These are phyloP conservation scores for Luperina testacea DNA, from an alignment of 2,888 invertebrate genomes.

Conservation along the genomic window DNA sequence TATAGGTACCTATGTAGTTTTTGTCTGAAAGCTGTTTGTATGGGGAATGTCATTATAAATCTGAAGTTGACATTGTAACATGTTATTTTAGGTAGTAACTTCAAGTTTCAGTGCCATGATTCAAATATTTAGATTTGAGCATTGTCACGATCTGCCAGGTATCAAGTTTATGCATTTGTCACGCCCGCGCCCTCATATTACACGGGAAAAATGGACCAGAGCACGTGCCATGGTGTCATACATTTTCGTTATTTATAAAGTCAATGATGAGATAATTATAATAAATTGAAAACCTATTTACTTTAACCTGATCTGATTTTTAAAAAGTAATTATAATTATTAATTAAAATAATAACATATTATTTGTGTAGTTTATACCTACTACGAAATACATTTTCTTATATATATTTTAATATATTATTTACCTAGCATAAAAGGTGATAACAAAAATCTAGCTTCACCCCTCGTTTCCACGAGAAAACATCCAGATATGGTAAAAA, in stretches of 20 bases:
- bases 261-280: background rate
- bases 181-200: too few relatives aligned
- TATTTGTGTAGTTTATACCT: background rate
- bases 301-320: background rate
- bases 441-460: background rate
- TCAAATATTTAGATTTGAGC: slow-evolving; percentile 36
- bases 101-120: slow-evolving; percentile 33
- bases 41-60: slow-evolving; percentile 54
- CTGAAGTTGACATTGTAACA: slow-evolving; percentile 38
- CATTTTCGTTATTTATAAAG: background rate
- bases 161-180: slow-evolving; percentile 30
- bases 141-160: slow-evolving; percentile 1
- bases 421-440: background rate
- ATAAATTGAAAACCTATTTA: background rate
- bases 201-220: background rate
- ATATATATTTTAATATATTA: background rate
- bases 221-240: background rate
- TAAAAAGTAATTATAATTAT: background rate
- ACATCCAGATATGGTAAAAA: slow-evolving; percentile 1
- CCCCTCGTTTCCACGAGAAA: background rate
- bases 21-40: slow-evolving; percentile 43
- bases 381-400: background rate
- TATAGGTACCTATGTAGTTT: slow-evolving; percentile 20
- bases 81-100: slow-evolving; percentile 34
- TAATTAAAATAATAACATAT: background rate